A percentile compares a stretch with the other conserved stretches of the same genome.
Evolutionary conservation across 2,888 invertebrate genomes (phyloP).

Genomic region (Oxystoma pomonae): DNA sequence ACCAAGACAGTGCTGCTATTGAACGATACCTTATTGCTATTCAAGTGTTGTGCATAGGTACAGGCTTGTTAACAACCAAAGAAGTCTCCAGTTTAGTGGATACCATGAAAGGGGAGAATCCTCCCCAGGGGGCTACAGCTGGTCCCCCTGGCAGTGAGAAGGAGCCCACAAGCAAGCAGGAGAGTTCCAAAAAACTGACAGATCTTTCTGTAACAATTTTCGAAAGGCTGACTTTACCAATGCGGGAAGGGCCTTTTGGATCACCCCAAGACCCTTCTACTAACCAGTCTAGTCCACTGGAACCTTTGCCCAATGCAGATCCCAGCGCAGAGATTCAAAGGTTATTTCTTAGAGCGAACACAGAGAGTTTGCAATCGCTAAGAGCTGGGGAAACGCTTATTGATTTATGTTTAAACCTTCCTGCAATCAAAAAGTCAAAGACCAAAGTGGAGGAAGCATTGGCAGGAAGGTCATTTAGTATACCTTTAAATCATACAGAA

Average conservation of each 20-base stretch:
- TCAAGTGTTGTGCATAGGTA: conserved; percentile 67
- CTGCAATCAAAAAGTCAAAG: conserved; percentile 61
- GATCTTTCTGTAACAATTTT: conserved; percentile 69
- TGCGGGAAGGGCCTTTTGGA: conserved; percentile 44
- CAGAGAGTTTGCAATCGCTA: conserved; percentile 71
- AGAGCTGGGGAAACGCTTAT: conserved; percentile 79
- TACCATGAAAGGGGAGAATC: conserved; percentile 66
- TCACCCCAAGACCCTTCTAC: conserved; percentile 37
- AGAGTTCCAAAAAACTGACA: conserved; percentile 59
- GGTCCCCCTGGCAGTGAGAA: conserved; percentile 48
- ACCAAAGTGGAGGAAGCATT: conserved; percentile 59
- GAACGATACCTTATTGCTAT: conserved; percentile 63
- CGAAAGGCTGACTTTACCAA: conserved; percentile 67
- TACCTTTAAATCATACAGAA: conserved; percentile 66
- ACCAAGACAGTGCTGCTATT: conserved; percentile 42
- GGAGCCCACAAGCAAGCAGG: conserved; percentile 50
- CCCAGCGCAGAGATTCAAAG: conserved; percentile 57
- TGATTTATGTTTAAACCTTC: conserved; percentile 76
- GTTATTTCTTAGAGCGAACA: conserved; percentile 73
- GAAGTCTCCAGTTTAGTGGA: conserved; percentile 75
- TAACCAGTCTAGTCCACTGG: conserved; percentile 43
- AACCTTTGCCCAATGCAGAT: conserved; percentile 36
- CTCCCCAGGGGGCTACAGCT: conserved; percentile 45
- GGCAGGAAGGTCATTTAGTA: conserved; percentile 62
- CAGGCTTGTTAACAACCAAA: conserved; percentile 65